Base-by-base conservation (phyloP, 2,888 invertebrate genomes). In the Morpho helenor region DNA sequence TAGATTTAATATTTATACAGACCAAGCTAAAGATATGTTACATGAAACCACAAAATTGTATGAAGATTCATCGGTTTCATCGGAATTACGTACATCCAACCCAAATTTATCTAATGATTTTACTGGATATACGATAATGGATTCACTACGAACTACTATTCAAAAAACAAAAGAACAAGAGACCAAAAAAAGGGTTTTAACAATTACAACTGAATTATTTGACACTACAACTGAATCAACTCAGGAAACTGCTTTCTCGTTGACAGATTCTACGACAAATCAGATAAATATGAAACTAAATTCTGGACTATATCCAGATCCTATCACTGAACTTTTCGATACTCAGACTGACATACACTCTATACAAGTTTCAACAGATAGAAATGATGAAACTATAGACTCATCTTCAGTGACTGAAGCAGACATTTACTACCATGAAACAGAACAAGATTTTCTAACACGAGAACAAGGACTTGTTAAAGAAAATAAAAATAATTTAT, bases 121-220 rank as follows among this genome's bases (percentile, higher is more conserved):
- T 44, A 55, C 55, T 57, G 60, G 58, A 22, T 59, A 47, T 40
- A 61, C 55, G 45, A 45, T 61, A 39, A 63, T 59, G 49, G 63
- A 64, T 55, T 57, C 58, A 47, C 49, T 52, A 39, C 56, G 54
- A 52, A 65, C 56, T 39, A 58, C 59, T 45, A 22, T 43, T 16
- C 54, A 51, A 51, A 47, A 31, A 47, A 8, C 10, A 3, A 31
- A 55, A 16, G 10, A 49, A 41, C 31, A 43, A 49, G 41, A 45
- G 39, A 52, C 0, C 31, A 31, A 31, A 31, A 9, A 43, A 40
- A n/a, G 8, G 16, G 31, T 8, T 40, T 46, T 7, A 16, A 10
- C 23, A 47, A 41, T 39, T n/a, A n/a, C 8, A 46, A 53, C 39
- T 39, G 31, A 5, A 23, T 8, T 7, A 7, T 46, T 10, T 46